A percentile compares a stretch with the other conserved stretches of the same genome.
phyloP scores from a whole-genome alignment of 2,113 vertebrate species.

The Thomomys bottae region DNA sequence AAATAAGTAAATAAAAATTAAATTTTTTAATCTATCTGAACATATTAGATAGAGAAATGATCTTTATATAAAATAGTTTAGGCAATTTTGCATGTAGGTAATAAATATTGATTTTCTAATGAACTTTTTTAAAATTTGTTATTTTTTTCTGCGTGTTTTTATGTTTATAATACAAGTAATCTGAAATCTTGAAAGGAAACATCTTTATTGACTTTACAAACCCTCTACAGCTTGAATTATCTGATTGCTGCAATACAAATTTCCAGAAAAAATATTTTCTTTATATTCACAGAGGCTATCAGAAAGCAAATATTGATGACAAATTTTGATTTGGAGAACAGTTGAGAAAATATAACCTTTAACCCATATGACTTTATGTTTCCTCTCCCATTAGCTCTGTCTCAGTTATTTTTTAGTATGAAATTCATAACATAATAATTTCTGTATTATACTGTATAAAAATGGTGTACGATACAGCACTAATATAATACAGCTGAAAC shows the following conservation, averaged over 20 bases:
- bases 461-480: slow-evolving; percentile 40
- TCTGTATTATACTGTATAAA: slow-evolving; percentile 47
- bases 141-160: neutral
- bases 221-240: neutral
- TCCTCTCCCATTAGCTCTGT: slow-evolving; percentile 38
- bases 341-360: neutral
- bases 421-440: slow-evolving; percentile 69
- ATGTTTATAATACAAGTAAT: neutral
- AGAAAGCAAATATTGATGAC: neutral
- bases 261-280: neutral
- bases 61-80: neutral
- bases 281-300: neutral
- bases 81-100: neutral
- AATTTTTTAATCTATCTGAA: neutral
- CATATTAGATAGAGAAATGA: neutral
- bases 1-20: neutral
- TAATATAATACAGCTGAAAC: slow-evolving; percentile 69
- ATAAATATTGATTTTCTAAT: neutral
- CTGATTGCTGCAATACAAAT: neutral
- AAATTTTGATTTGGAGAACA: neutral
- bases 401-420: slow-evolving; percentile 48
- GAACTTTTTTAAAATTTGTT: neutral
- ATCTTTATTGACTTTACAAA: neutral
- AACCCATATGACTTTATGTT: neutral
- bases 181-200: neutral